phyloP scores from a whole-genome alignment of 2,888 invertebrate genomes.

The Melanotus villosus region DNA sequence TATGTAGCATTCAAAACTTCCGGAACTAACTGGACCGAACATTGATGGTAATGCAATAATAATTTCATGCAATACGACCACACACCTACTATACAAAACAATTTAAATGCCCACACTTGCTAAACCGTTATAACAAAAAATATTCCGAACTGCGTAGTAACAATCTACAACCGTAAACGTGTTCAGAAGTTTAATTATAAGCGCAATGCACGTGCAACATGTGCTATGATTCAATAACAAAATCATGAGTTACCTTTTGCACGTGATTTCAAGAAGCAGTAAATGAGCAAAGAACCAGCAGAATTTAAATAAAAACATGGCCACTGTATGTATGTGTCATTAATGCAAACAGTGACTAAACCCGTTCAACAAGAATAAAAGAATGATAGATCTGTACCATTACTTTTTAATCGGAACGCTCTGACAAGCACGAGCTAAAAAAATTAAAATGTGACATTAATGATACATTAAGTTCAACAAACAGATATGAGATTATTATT shows the following conservation, averaged over 20 bases:
- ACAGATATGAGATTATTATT: too few relatives aligned
- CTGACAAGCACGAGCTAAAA: too few relatives aligned
- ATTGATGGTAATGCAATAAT: too few relatives aligned
- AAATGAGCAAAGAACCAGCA: not conserved
- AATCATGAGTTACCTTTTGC: slow-evolving; percentile 2
- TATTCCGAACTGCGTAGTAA: slow-evolving; percentile 2
- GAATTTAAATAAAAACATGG: slow-evolving; percentile 23
- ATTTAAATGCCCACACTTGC: not conserved
- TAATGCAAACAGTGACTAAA: not conserved
- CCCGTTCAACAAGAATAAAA: not conserved
- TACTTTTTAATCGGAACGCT: not conserved
- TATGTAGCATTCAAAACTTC: too few relatives aligned
- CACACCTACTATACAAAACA: not conserved
- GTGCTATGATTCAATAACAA: slow-evolving; percentile 9
- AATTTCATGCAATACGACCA: not conserved
- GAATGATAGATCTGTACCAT: slow-evolving; percentile 3
- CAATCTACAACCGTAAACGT: slow-evolving; percentile 17
- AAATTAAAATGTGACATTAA: too few relatives aligned
- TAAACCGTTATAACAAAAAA: slow-evolving; percentile 3
- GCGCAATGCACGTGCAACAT: slow-evolving; percentile 19
- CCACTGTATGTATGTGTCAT: not conserved
- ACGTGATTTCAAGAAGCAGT: not conserved
- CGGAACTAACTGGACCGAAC: too few relatives aligned
- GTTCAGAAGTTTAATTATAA: not conserved
- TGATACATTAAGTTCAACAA: too few relatives aligned